A percentile compares a stretch with the other conserved stretches of the same genome.
phyloP scores from a whole-genome alignment of 2,113 vertebrate genomes.

The Ceuthmochares aereus region DNA sequence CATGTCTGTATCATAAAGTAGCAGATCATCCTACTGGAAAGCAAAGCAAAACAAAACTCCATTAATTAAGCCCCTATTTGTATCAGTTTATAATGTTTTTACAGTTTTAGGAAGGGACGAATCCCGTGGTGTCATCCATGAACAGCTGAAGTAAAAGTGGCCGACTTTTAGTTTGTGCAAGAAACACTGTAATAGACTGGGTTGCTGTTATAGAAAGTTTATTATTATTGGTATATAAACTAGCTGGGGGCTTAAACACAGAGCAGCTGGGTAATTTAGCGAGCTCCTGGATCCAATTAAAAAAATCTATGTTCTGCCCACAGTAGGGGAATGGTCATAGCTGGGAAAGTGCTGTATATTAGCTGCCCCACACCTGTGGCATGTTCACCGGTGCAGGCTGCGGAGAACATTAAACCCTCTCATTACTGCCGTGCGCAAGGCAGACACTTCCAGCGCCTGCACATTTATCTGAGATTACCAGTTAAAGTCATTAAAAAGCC shows the following conservation, averaged over 20 bases:
- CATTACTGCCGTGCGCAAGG: constrained; percentile 64
- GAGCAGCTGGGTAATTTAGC: constrained; percentile 80
- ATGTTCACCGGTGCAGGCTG: neutral
- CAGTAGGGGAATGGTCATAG: constrained; percentile 70
- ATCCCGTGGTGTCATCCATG: neutral
- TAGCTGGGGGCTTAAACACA: constrained; percentile 74
- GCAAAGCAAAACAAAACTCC: neutral
- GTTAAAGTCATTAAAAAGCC: constrained; percentile 73
- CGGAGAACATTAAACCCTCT: constrained; percentile 68
- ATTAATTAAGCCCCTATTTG: neutral
- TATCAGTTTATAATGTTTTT: constrained; percentile 7
- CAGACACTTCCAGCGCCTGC: constrained; percentile 61
- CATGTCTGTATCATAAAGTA: constrained; percentile 3
- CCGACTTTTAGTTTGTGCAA: constrained; percentile 52
- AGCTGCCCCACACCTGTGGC: constrained; percentile 74
- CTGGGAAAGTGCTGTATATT: constrained; percentile 28
- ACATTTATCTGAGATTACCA: constrained; percentile 73
- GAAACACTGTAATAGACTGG: constrained; percentile 47
- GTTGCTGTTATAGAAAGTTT: constrained; percentile 75
- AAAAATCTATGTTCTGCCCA: constrained; percentile 75
- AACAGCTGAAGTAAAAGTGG: constrained; percentile 32
- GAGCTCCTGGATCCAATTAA: constrained; percentile 82
- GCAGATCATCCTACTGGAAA: neutral
- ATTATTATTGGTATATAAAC: constrained; percentile 80
- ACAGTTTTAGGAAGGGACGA: constrained; percentile 13